phyloP scores from a whole-genome alignment of 2,113 vertebrate genomes.

The Ramphastos sulfuratus region DNA sequence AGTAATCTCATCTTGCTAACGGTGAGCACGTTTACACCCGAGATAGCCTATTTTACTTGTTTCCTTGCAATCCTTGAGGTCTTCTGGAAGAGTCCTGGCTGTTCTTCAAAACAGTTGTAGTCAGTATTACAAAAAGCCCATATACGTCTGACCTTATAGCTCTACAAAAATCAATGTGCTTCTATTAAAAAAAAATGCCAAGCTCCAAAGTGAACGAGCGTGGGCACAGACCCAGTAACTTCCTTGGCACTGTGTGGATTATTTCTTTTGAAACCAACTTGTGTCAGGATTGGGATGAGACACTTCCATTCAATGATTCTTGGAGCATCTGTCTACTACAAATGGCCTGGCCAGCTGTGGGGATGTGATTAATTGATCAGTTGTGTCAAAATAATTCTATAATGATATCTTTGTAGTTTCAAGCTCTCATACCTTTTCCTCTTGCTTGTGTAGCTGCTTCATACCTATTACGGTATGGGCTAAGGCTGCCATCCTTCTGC shows the following conservation, averaged over 20 bases:
- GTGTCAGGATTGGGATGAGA: neutral
- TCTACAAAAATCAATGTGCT: neutral
- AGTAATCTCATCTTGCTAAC: neutral
- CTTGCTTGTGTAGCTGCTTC: conserved; percentile 24
- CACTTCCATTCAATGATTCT: neutral
- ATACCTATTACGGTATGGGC: neutral
- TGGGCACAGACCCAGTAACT: neutral
- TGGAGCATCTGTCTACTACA: neutral
- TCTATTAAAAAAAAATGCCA: neutral
- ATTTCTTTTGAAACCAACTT: neutral
- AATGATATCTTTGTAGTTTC: neutral
- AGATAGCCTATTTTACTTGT: neutral
- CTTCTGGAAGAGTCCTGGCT: neutral
- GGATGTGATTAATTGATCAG: neutral
- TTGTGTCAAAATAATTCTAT: neutral
- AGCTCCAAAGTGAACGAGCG: neutral
- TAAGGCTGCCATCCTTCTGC: neutral
- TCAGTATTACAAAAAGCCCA: neutral
- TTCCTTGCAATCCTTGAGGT: neutral
- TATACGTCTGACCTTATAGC: neutral
- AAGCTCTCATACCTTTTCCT: conserved; percentile 9
- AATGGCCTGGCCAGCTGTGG: neutral
- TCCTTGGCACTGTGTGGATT: neutral
- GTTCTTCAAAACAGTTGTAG: neutral
- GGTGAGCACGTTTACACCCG: neutral